These are phyloP conservation scores for Nysson spinosus DNA, from an alignment of 2,888 invertebrate species.

Conservation along the genomic window DNA sequence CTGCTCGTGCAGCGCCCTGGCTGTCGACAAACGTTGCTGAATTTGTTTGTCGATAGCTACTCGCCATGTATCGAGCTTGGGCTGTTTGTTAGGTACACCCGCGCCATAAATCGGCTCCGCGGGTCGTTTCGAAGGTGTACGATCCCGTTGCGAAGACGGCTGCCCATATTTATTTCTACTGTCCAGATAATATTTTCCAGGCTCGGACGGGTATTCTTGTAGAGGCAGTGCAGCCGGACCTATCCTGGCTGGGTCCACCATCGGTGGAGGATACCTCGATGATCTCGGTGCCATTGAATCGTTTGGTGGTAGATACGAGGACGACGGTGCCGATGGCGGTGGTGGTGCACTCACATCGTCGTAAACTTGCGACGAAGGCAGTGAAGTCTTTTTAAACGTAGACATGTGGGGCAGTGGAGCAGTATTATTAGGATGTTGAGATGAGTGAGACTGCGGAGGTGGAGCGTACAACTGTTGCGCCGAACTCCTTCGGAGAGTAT, in stretches of 20 bases:
- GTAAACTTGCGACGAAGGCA: slow-evolving; percentile 60
- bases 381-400: slow-evolving; percentile 70
- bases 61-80: slow-evolving; percentile 79
- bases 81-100: slow-evolving; percentile 76
- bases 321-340: slow-evolving; percentile 47
- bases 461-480: slow-evolving; percentile 62
- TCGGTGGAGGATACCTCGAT: slow-evolving; percentile 54
- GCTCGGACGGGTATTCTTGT: slow-evolving; percentile 66
- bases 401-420: slow-evolving; percentile 71
- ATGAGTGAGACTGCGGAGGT: slow-evolving; percentile 47
- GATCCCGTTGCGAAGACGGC: slow-evolving; percentile 56
- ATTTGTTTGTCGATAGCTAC: slow-evolving; percentile 80
- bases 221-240: slow-evolving; percentile 52
- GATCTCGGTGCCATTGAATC: slow-evolving; percentile 50
- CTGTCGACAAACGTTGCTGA: slow-evolving; percentile 78
- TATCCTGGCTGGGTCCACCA: slow-evolving; percentile 57
- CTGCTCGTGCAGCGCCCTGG: slow-evolving; percentile 64
- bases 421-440: slow-evolving; percentile 56
- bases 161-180: slow-evolving; percentile 54
- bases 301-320: slow-evolving; percentile 53
- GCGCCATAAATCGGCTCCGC: slow-evolving; percentile 68
- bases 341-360: slow-evolving; percentile 51
- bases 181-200: slow-evolving; percentile 67
- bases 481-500: slow-evolving; percentile 51
- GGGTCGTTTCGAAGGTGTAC: slow-evolving; percentile 72